phyloP scores from a whole-genome alignment of 2,113 vertebrate species.

The Cyprinodon variegatus region DNA sequence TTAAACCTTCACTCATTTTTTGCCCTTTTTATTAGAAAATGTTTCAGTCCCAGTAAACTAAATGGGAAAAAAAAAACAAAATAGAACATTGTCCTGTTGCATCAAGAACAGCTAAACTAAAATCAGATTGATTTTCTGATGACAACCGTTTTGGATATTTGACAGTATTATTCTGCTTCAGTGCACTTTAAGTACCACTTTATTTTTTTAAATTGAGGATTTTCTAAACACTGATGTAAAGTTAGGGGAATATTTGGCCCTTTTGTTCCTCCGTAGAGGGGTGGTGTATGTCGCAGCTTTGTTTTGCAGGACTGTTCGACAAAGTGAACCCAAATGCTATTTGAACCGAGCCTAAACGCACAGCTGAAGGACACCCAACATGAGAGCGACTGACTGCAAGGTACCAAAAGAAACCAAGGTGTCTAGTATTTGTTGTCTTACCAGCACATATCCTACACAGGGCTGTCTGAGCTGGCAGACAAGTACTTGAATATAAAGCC shows the following conservation, averaged over 20 bases:
- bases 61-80: too few relatives aligned
- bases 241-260: constrained; percentile 14
- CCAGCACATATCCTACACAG: constrained; percentile 22
- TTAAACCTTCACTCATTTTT: not conserved
- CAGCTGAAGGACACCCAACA: constrained; percentile 16
- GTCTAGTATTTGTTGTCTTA: constrained; percentile 37
- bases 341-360: constrained; percentile 19
- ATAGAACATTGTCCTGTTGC: not conserved
- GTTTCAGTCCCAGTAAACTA: not conserved
- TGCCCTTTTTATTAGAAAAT: not conserved
- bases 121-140: constrained; percentile 39
- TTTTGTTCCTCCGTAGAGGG: constrained; percentile 7
- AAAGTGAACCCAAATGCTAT: constrained; percentile 20
- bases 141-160: constrained; percentile 1
- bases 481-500: constrained; percentile 43
- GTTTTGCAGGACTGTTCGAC: constrained; percentile 32
- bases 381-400: constrained; percentile 23
- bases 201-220: constrained; percentile 9
- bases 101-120: not conserved
- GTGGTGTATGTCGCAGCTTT: constrained; percentile 15
- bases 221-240: constrained; percentile 1
- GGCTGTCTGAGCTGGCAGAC: constrained; percentile 41
- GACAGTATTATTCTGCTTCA: constrained; percentile 59
- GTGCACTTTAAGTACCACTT: constrained; percentile 50
- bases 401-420: constrained; percentile 42